A percentile compares a stretch with the other conserved stretches of the same genome.
Conservation (phyloP, 2,888 invertebrate genomes). For the Operophtera brumata region DNA sequence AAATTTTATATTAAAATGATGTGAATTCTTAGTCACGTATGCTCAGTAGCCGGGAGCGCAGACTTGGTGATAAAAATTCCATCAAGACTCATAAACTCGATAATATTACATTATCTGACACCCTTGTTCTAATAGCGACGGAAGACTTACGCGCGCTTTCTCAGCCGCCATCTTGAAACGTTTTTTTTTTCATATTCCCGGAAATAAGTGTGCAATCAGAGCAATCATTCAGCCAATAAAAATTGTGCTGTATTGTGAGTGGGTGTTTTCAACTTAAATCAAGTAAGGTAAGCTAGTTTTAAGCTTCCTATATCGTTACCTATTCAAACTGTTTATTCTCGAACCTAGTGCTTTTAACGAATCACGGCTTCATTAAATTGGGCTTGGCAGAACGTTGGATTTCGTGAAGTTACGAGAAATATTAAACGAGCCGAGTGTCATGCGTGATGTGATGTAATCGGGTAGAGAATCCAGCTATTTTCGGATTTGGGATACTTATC, state of each 20-base stretch:
- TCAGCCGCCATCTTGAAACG: slow-evolving; percentile 54
- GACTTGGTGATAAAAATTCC: slow-evolving; percentile 63
- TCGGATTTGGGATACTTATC: slow-evolving; percentile 49
- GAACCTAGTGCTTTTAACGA: slow-evolving; percentile 39
- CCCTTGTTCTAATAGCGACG: slow-evolving; percentile 37
- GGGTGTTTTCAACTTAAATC: slow-evolving; percentile 11
- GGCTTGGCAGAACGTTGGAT: slow-evolving; percentile 63
- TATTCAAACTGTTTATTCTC: slow-evolving; percentile 46
- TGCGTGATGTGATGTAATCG: slow-evolving; percentile 66
- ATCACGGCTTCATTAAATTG: slow-evolving; percentile 64
- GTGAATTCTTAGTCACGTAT: slow-evolving; percentile 71
- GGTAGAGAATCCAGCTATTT: slow-evolving; percentile 65
- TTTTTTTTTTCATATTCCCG: slow-evolving; percentile 49
- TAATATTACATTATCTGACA: slow-evolving; percentile 25
- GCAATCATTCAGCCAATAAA: slow-evolving; percentile 37
- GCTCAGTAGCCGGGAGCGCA: slow-evolving; percentile 62
- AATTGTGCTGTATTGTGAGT: slow-evolving; percentile 21
- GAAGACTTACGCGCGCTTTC: slow-evolving; percentile 60
- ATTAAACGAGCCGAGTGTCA: slow-evolving; percentile 58
- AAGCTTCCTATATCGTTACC: slow-evolving; percentile 7
- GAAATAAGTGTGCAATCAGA: slow-evolving; percentile 65
- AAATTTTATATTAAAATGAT: slow-evolving; percentile 70
- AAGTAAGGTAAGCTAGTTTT: slow-evolving; percentile 36
- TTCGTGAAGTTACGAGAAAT: slow-evolving; percentile 58
- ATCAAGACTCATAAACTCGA: slow-evolving; percentile 42